A percentile compares a stretch with the other conserved stretches of the same genome.
Conservation (phyloP, 2,888 invertebrate genomes). For the Sinotaia quadrata region DNA sequence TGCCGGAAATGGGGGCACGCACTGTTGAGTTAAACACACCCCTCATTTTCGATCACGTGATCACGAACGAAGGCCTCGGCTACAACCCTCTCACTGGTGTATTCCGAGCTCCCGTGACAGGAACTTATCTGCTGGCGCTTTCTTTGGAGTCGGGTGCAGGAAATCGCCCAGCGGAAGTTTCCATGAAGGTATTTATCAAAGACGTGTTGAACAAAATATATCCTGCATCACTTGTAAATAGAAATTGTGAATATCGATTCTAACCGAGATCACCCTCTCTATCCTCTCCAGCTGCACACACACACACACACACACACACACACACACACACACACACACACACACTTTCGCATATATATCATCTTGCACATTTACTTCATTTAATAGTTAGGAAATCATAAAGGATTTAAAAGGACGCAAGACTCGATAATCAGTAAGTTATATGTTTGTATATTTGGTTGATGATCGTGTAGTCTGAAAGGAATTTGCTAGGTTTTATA, state of each 20-base stretch:
- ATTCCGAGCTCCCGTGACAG: slow-evolving; percentile 12
- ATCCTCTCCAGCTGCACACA: background rate
- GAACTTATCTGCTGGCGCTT: slow-evolving; percentile 9
- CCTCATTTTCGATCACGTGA: slow-evolving; percentile 22
- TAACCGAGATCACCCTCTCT: background rate
- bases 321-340: background rate
- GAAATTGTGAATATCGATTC: too few species aligned
- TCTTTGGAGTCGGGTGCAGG: slow-evolving; percentile 16
- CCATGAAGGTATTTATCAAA: slow-evolving; percentile 9
- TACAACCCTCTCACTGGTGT: slow-evolving; percentile 1
- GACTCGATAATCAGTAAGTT: too few species aligned
- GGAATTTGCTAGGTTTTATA: too few species aligned
- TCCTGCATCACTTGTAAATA: too few species aligned
- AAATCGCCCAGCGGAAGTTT: background rate
- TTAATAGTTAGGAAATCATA: background rate
- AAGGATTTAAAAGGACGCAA: background rate
- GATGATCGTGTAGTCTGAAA: too few species aligned
- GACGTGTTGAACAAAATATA: background rate
- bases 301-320: background rate
- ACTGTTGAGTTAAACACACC: background rate
- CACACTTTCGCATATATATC: too few species aligned
- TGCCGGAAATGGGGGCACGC: background rate
- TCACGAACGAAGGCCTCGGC: slow-evolving; percentile 27
- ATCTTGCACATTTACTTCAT: too few species aligned
- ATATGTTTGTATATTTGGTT: too few species aligned